A percentile compares a stretch with the other conserved stretches of the same genome.
Conservation (phyloP, 2,888 invertebrate genomes). For the Monopis laevigella region DNA sequence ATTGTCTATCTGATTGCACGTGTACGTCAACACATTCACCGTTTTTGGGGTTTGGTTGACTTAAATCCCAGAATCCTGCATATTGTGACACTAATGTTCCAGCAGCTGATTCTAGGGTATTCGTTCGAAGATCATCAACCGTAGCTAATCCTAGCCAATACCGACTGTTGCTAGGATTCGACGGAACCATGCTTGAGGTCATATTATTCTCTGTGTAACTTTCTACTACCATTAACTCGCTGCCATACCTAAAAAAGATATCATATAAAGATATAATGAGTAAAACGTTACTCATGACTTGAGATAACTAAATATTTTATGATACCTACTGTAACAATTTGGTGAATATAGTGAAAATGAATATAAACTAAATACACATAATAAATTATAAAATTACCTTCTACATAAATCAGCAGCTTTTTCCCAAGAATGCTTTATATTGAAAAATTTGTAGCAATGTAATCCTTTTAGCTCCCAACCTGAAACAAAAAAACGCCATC, state of each 20-base stretch:
- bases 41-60: constrained; percentile 85
- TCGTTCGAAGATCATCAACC: constrained; percentile 90
- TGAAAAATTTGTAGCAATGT: constrained; percentile 95
- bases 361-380: too few species aligned
- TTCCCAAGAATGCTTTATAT: constrained; percentile 95
- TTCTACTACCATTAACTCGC: constrained; percentile 92
- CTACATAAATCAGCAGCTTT: constrained; percentile 94
- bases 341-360: too few species aligned
- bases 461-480: constrained; percentile 93
- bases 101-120: constrained; percentile 93
- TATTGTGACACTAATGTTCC: constrained; percentile 92
- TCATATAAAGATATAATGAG: too few species aligned
- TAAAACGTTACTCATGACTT: too few species aligned
- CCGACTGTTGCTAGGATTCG: constrained; percentile 74
- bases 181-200: constrained; percentile 81
- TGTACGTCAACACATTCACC: constrained; percentile 92
- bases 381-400: constrained; percentile 71
- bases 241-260: constrained; percentile 90
- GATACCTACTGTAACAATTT: too few species aligned
- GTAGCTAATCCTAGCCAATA: constrained; percentile 94
- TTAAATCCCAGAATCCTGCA: constrained; percentile 92
- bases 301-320: too few species aligned
- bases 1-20: constrained; percentile 77
- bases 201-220: constrained; percentile 92
- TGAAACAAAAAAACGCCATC: constrained; percentile 61